Evolutionary conservation across 1,140 invertebrate species (phyloP), one percentile per base, ranked within the genome.

Genomic region (Drosophila bocki): DNA sequence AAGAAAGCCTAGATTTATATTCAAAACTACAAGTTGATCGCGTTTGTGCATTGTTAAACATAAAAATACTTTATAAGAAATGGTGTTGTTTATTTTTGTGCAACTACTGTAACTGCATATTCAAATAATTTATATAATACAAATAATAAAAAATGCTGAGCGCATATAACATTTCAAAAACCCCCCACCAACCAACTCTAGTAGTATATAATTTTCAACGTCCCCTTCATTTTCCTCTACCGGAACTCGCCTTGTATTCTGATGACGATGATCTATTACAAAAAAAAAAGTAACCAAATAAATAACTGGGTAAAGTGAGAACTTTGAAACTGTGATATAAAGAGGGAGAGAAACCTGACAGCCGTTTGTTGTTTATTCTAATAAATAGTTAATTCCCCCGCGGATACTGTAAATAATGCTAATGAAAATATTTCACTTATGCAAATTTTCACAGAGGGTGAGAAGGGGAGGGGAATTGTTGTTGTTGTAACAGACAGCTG

Each of bases 371-470:
- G 74, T 76, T 76, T 76, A 76, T 76, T 67, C 53, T 59, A 76
- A 76, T 76, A 67, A 72, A 74, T 74, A 47, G 53, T 67, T 76
- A 76, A 76, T 76, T 74, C 47, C 39, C 33, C 61, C 67, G 17
- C 42, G 9, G 42, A 60, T 32, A 51, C 35, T 57, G 50, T 37
- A 72, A 71, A 75, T 63, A 75, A 56, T 78, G 76, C 75, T 78
- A 78, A 78, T 78, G 75, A 78, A 78, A 71, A 78, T 70, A 78
- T 78, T 78, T 70, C 57, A 78, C 75, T 78, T 70, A 63, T 78
- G 75, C 75, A 78, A 51, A 78, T 70, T 58, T 62, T 56, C 53
- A n/a, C 32, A 41, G 44, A 7, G 19, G 35, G 37, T 1, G 17
- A 22, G 22, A 22, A 22, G 2, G 22, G 22, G 22, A 22, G 22